phyloP scores from a whole-genome alignment of 2,113 vertebrate genomes.

The Ammodramus savannarum region DNA sequence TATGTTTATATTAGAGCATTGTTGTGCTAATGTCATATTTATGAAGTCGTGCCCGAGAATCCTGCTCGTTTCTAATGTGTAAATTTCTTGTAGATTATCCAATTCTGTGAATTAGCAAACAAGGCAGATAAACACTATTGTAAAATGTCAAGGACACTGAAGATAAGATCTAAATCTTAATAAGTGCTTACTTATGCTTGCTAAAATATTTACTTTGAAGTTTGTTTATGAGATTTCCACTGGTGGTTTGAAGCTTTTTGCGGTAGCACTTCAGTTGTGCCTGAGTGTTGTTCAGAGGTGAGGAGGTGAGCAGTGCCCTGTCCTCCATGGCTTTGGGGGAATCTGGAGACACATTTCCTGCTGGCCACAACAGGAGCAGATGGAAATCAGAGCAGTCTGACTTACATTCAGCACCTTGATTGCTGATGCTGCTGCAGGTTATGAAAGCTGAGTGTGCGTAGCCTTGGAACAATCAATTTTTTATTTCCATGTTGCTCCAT shows the following conservation, averaged over 20 bases:
- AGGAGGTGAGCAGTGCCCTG: neutral
- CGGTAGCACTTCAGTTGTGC: neutral
- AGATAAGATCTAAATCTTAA: neutral
- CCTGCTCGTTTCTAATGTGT: neutral
- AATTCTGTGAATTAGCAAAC: neutral
- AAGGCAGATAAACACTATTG: neutral
- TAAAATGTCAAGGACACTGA: constrained; percentile 13
- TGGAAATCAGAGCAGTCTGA: neutral
- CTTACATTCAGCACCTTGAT: neutral
- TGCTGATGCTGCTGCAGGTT: neutral
- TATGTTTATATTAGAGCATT: neutral
- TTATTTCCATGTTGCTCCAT: neutral
- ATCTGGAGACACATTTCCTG: neutral
- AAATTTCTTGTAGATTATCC: constrained; percentile 7
- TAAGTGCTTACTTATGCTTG: neutral
- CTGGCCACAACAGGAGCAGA: neutral
- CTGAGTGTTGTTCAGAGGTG: neutral
- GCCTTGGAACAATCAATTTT: neutral
- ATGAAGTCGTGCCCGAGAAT: neutral
- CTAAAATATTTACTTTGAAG: constrained; percentile 2
- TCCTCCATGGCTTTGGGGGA: fast-evolving
- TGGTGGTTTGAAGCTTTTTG: neutral
- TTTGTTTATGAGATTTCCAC: neutral
- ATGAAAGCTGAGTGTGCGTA: neutral
- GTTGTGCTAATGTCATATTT: neutral